Evolutionary conservation across 2,113 vertebrate species (phyloP).

Genomic region (Elephas maximus): DNA sequence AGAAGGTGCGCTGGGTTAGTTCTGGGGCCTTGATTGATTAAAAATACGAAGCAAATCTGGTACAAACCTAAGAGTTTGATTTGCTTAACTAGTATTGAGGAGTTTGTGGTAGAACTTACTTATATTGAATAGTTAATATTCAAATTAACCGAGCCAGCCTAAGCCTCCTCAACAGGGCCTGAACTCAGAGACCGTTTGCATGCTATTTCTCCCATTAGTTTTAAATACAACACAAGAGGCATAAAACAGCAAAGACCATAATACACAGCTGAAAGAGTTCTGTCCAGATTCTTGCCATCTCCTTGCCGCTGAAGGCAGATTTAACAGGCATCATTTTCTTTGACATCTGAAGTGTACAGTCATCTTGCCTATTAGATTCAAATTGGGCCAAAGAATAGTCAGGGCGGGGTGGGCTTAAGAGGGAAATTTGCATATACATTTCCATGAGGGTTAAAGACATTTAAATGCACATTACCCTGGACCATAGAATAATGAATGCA

Average conservation of each 20-base stretch:
- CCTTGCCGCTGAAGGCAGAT: constrained; percentile 71
- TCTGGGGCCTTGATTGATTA: background rate
- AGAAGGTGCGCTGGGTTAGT: background rate
- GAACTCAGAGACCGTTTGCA: constrained; percentile 48
- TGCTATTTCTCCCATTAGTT: constrained; percentile 58
- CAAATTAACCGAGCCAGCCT: constrained; percentile 28
- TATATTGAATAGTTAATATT: background rate
- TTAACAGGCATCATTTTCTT: constrained; percentile 76
- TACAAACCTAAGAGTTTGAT: background rate
- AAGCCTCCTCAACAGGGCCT: constrained; percentile 50
- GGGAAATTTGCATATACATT: constrained; percentile 87
- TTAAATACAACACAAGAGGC: constrained; percentile 62
- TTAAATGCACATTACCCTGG: constrained; percentile 84
- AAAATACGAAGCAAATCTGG: background rate
- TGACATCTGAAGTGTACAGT: constrained; percentile 76
- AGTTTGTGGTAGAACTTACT: constrained; percentile 29
- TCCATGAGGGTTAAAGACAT: constrained; percentile 86
- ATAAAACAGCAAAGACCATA: constrained; percentile 56
- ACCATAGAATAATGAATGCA: constrained; percentile 84
- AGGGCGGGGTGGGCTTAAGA: background rate
- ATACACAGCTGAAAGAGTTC: constrained; percentile 47
- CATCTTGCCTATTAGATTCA: constrained; percentile 81
- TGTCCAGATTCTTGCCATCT: constrained; percentile 70
- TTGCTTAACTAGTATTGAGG: background rate
- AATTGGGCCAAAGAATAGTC: constrained; percentile 80